Percentiles rank a stretch among this genome's conserved stretches.
phyloP scores from a whole-genome alignment of 2,888 invertebrate species.

The Nomada lathburiana region DNA sequence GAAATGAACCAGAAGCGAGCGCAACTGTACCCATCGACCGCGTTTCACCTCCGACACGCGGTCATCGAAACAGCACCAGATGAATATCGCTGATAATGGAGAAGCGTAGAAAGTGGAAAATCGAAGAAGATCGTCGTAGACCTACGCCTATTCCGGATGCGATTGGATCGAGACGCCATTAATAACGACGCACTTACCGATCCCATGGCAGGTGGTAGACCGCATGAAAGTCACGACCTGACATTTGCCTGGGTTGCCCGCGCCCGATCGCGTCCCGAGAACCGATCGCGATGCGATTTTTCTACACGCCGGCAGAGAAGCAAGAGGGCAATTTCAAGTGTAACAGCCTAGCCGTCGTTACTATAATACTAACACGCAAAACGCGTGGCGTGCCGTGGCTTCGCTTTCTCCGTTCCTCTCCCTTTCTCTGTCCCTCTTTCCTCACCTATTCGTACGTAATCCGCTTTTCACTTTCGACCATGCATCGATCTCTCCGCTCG shows the following conservation, averaged over 20 bases:
- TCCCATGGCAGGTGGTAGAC: conserved; percentile 82
- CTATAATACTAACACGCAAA: conserved; percentile 51
- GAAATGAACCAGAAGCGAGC: too few species aligned
- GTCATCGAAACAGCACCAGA: neutral
- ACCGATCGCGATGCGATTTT: conserved; percentile 79
- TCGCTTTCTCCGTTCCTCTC: conserved; percentile 52
- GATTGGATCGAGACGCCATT: conserved; percentile 80
- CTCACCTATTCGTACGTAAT: conserved; percentile 55
- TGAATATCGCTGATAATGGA: conserved; percentile 34
- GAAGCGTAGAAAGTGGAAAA: conserved; percentile 60
- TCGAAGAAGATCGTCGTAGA: conserved; percentile 60
- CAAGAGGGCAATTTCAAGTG: conserved; percentile 74
- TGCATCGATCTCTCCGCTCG: conserved; percentile 51
- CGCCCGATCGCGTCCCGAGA: conserved; percentile 75
- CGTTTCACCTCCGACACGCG: neutral
- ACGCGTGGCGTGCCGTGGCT: conserved; percentile 60
- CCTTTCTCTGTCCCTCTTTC: conserved; percentile 15
- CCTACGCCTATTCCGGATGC: conserved; percentile 81
- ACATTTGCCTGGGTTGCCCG: conserved; percentile 80
- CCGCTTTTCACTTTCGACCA: conserved; percentile 69
- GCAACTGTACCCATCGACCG: too few species aligned
- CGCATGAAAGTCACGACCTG: conserved; percentile 83
- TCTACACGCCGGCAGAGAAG: conserved; percentile 62
- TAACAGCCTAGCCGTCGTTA: conserved; percentile 68
- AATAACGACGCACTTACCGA: conserved; percentile 82